Evolutionary conservation across 1,140 invertebrate genomes (phyloP).

Genomic region (Trachymyrmex septentrionalis): DNA sequence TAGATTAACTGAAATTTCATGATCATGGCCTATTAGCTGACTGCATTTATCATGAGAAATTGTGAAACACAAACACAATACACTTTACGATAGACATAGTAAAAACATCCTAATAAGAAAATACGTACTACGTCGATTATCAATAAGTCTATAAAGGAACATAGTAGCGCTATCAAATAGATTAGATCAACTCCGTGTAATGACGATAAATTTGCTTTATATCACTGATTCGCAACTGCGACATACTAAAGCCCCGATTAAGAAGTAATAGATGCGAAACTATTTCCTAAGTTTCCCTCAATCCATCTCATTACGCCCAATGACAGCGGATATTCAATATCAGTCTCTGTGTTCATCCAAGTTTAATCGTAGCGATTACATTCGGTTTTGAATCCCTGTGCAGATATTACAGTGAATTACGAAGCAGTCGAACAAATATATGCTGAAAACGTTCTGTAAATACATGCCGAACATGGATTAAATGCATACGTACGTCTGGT

Average conservation of each 20-base stretch:
- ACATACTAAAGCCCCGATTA: slow-evolving; percentile 51
- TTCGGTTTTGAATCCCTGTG: slow-evolving; percentile 42
- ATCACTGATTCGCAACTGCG: slow-evolving; percentile 20
- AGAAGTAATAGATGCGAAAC: slow-evolving; percentile 62
- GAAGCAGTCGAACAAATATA: slow-evolving; percentile 38
- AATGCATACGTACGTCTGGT: neutral
- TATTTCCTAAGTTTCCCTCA: slow-evolving; percentile 53
- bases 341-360: slow-evolving; percentile 59
- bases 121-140: neutral
- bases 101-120: neutral
- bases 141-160: neutral
- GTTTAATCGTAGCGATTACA: slow-evolving; percentile 64
- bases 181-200: neutral
- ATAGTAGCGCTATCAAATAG: neutral
- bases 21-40: neutral
- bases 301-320: slow-evolving; percentile 60
- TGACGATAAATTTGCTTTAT: slow-evolving; percentile 50
- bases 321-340: slow-evolving; percentile 54
- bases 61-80: neutral
- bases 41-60: slow-evolving; percentile 15
- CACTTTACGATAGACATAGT: neutral
- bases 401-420: slow-evolving; percentile 60
- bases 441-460: slow-evolving; percentile 35
- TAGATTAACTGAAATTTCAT: slow-evolving; percentile 3
- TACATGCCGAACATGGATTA: slow-evolving; percentile 3